phyloP scores from a whole-genome alignment of 2,888 invertebrate genomes.

The Theretra japonica region DNA sequence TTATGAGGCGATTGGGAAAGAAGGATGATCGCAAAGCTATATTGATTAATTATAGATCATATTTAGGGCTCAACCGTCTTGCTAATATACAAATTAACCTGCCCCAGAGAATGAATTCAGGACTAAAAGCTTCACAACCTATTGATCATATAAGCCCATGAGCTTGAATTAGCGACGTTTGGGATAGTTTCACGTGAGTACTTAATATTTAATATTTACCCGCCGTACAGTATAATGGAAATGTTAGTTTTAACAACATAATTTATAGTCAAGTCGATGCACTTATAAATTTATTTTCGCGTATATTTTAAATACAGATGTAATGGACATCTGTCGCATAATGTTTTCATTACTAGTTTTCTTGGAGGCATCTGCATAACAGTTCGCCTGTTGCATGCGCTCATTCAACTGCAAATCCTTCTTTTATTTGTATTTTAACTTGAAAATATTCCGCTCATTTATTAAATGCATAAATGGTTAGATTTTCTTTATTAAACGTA shows the following conservation, averaged over 20 bases:
- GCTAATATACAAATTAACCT: background rate
- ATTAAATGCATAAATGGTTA: background rate
- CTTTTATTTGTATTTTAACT: background rate
- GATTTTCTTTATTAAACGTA: too few relatives aligned
- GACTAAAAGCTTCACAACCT: background rate
- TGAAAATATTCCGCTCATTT: constrained; percentile 3
- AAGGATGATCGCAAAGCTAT: background rate
- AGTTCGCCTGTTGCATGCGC: background rate
- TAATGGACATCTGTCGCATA: constrained; percentile 1
- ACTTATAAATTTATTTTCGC: background rate
- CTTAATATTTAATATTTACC: background rate
- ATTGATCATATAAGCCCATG: background rate
- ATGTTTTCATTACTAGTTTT: background rate
- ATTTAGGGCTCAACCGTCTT: background rate
- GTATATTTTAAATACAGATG: background rate
- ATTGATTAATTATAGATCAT: background rate
- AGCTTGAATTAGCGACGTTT: background rate
- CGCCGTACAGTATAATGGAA: background rate
- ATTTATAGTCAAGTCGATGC: background rate
- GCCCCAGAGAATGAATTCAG: background rate
- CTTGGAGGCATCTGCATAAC: background rate
- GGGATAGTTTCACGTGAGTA: background rate
- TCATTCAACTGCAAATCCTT: background rate
- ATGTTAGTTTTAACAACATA: background rate
- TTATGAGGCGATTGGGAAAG: background rate